These are phyloP conservation scores for Nemotelus nigrinus DNA, from an alignment of 2,888 invertebrate genomes.

Conservation along the genomic window DNA sequence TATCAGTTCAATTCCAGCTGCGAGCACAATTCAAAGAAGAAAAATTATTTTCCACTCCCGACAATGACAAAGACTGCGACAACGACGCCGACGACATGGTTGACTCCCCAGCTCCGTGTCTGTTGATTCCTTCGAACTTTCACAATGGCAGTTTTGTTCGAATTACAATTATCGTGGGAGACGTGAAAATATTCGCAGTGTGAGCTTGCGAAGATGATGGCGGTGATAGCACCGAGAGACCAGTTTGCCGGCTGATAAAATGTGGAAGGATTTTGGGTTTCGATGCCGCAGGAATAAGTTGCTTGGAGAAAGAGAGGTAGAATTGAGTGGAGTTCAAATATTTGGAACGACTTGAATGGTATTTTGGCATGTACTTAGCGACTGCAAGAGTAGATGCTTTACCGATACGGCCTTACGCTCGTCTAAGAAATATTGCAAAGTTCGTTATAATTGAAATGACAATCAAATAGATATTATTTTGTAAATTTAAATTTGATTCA, in stretches of 20 bases:
- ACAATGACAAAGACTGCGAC: neutral
- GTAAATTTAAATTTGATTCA: slow-evolving; percentile 31
- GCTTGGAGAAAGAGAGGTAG: too few species aligned
- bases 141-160: neutral
- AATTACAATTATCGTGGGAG: neutral
- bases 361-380: too few species aligned
- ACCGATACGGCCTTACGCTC: too few species aligned
- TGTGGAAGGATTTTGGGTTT: too few species aligned
- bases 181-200: neutral
- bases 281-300: too few species aligned
- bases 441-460: slow-evolving; percentile 35
- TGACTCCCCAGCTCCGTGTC: neutral
- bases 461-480: slow-evolving; percentile 40
- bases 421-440: neutral
- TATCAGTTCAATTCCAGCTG: slow-evolving; percentile 16
- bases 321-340: too few species aligned
- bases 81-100: too few species aligned
- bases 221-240: too few species aligned
- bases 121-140: slow-evolving; percentile 18
- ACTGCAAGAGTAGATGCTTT: too few species aligned
- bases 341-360: too few species aligned
- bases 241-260: too few species aligned
- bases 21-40: slow-evolving; percentile 15
- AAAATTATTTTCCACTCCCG: slow-evolving; percentile 37
- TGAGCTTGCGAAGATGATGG: neutral